Evolutionary conservation across 2,113 vertebrate genomes (phyloP), one percentile per base, ranked within the genome.

Genomic region (Zapornia atra): DNA sequence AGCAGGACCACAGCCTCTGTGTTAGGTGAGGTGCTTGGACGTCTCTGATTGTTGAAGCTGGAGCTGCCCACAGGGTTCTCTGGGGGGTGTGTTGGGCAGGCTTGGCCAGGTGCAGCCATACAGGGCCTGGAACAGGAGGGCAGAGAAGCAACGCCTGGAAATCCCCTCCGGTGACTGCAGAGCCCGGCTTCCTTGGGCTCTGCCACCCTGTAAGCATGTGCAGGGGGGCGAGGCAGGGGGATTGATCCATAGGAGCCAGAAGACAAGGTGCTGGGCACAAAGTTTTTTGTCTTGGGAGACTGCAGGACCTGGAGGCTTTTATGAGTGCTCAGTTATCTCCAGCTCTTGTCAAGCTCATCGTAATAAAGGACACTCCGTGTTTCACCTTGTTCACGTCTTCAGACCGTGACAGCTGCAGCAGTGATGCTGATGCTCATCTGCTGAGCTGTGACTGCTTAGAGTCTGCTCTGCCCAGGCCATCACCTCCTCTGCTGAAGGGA

Each of bases 401-500:
- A 64, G 65, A 16, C 38, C 38, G 0, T 9, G 53, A 4, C 19
- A 33, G 34, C 29, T 17, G 26, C 26, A 50, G 40, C 38, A 33
- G 34, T 2, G 51, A 51, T 60, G 69, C 21, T 38, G 6, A 24
- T 0, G 1, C 31, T 40, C 28, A 11, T 42, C n/a, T 51, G 64
- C 42, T 48, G 12, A 46, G 42, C 76, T 44, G 57, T 0, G 12
- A 21, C 24, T 1, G 0, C 36, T 46, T 36, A 1, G 2, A 16
- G 18, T 19, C 61, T 1, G 0, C 69, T 50, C 83, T 77, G 46
- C 82, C 53, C 4, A 2, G 59, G 5, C 40, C 24, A 0, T 29
- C 26, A 34, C 36, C 22, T 18, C 31, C 44, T 5, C 5, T 29
- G n/a, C 16, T 75, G 56, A 13, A 70, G 44, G 26, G 66, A 12